These are phyloP conservation scores for Palythoa grandiflora DNA, from an alignment of 92 coral and sea anemone genomes.

Conservation along the genomic window DNA sequence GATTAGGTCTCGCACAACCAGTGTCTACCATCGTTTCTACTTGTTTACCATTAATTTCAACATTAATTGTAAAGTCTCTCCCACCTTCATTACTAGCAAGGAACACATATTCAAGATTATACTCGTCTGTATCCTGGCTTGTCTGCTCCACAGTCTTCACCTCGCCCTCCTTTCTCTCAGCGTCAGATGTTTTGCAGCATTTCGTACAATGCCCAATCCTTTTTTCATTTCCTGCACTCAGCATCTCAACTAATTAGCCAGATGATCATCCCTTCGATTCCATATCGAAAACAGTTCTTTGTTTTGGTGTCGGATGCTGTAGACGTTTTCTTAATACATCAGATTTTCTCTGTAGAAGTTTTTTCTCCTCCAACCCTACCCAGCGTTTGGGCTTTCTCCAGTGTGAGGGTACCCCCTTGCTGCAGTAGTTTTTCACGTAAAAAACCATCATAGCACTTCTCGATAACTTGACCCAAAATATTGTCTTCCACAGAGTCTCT, in stretches of 20 bases:
- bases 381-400: constrained; percentile 50
- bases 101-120: background rate
- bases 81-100: constrained; percentile 1
- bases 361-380: constrained; percentile 52
- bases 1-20: constrained; percentile 46
- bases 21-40: constrained; percentile 43
- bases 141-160: background rate
- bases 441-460: constrained; percentile 46
- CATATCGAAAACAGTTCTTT: constrained; percentile 36
- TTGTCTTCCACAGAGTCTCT: constrained; percentile 40
- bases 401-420: constrained; percentile 7
- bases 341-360: constrained; percentile 10
- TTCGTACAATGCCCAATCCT: background rate
- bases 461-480: constrained; percentile 39
- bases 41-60: constrained; percentile 36
- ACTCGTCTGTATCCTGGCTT: constrained; percentile 6
- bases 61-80: background rate
- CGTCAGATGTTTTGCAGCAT: background rate
- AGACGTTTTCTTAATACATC: constrained; percentile 18
- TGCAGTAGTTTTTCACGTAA: constrained; percentile 42
- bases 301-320: constrained; percentile 11
- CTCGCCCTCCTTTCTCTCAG: background rate
- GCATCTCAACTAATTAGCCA: constrained; percentile 26
- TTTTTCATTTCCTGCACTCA: constrained; percentile 44
- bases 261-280: constrained; percentile 27